Conservation (phyloP, 37 sponge, comb jelly and placozoan species). For the Ianthella basta region DNA sequence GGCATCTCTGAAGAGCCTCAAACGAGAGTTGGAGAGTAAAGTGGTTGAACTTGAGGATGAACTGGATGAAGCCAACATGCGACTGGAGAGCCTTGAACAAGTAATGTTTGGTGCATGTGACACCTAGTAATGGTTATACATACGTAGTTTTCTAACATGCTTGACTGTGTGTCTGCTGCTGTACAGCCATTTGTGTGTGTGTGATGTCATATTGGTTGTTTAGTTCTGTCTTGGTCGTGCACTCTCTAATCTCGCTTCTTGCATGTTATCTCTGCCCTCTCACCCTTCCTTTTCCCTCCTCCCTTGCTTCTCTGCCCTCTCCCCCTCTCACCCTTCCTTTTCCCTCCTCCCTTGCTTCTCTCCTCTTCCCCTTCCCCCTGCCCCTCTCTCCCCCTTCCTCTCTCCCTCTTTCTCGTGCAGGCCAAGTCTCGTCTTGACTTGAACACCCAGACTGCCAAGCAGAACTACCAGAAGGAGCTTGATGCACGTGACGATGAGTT, state of each 20-base stretch:
- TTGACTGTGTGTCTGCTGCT: no score
- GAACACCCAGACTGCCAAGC: constrained; percentile 70
- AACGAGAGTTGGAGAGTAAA: constrained; percentile 87
- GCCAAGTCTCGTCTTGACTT: constrained; percentile 69
- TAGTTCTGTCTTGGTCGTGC: no score
- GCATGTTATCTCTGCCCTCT: no score
- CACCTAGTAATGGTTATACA: neutral
- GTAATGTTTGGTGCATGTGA: neutral
- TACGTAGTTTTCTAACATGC: neutral
- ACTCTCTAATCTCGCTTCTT: no score
- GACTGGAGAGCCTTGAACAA: constrained; percentile 49
- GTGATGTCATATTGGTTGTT: neutral
- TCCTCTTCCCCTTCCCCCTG: constrained; percentile 45
- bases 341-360: neutral
- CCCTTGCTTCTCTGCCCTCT: no score
- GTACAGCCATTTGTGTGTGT: neutral
- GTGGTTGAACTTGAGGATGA: constrained; percentile 96
- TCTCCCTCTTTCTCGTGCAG: constrained; percentile 47
- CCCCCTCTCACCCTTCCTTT: neutral
- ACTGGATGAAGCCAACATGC: constrained; percentile 83
- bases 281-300: no score
- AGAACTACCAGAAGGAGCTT: constrained; percentile 76
- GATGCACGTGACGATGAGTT: constrained; percentile 95
- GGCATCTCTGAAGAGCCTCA: constrained; percentile 76
- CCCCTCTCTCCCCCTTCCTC: neutral